Conservation (phyloP, 2,113 vertebrate species). For the Phyllostomus hastatus region DNA sequence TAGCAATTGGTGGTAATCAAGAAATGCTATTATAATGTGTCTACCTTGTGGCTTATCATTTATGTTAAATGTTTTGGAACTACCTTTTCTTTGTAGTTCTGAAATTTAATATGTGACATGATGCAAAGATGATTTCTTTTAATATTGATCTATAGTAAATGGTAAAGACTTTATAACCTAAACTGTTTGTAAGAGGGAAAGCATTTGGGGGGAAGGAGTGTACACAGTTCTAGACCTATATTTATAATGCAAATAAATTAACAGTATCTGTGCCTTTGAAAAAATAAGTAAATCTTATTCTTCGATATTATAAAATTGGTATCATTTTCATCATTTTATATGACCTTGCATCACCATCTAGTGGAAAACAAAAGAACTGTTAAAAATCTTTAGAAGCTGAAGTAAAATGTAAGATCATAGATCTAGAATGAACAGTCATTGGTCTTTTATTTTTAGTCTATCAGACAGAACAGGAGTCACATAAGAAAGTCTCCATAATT, state of each 20-base stretch:
- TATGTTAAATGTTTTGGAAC: slow-evolving; percentile 14
- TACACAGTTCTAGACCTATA: background rate
- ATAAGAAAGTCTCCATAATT: slow-evolving; percentile 31
- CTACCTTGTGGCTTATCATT: background rate
- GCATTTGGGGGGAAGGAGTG: background rate
- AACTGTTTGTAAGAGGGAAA: background rate
- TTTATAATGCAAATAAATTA: background rate
- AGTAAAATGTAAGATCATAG: background rate
- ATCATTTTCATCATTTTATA: background rate
- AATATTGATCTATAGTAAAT: slow-evolving; percentile 17
- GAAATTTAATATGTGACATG: background rate
- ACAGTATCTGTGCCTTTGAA: background rate
- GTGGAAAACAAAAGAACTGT: slow-evolving; percentile 69
- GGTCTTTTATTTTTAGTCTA: background rate
- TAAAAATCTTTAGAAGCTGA: slow-evolving; percentile 40
- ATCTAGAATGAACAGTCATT: background rate
- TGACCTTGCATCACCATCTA: slow-evolving; percentile 74
- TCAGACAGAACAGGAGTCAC: background rate
- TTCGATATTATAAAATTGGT: background rate
- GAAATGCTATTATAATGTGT: background rate
- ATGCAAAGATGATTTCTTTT: background rate
- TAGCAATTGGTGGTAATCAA: background rate
- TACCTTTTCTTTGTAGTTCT: background rate
- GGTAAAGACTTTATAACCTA: slow-evolving; percentile 8
- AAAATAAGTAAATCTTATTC: slow-evolving; percentile 16